Conservation (phyloP, 2,888 invertebrate species). For the Coelopa pilipes region DNA sequence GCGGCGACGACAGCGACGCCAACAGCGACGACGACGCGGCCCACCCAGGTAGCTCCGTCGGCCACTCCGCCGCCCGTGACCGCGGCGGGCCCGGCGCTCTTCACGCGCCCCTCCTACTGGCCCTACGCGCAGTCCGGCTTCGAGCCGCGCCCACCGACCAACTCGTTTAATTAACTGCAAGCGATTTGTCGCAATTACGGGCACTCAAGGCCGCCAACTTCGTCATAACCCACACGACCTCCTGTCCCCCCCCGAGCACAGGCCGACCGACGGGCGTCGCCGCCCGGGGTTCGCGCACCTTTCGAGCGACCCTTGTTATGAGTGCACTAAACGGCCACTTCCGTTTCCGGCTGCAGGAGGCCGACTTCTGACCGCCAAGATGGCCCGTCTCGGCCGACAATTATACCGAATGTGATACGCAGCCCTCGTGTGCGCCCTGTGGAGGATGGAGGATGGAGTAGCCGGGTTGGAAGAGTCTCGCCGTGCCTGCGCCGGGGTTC, state of each 20-base stretch:
- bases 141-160: constrained; percentile 61
- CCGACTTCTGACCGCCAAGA: background rate
- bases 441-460: background rate
- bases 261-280: background rate
- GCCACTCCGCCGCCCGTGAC: constrained; percentile 5
- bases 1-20: constrained; percentile 26
- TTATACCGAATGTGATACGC: constrained; percentile 10
- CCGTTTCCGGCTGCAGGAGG: background rate
- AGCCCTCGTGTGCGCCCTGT: background rate
- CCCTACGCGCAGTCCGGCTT: constrained; percentile 63
- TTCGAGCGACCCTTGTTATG: constrained; percentile 29
- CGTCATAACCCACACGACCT: background rate
- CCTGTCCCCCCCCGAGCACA: background rate
- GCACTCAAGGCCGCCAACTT: background rate
- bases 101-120: constrained; percentile 70
- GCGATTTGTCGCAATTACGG: background rate
- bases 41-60: constrained; percentile 25
- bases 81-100: constrained; percentile 61
- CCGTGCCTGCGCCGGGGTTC: background rate
- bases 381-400: constrained; percentile 6
- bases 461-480: too few species aligned
- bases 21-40: constrained; percentile 34
- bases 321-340: constrained; percentile 24
- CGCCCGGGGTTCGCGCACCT: constrained; percentile 20
- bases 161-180: constrained; percentile 60